Conservation (phyloP, 2,113 vertebrate genomes). For the Cisticola juncidis region DNA sequence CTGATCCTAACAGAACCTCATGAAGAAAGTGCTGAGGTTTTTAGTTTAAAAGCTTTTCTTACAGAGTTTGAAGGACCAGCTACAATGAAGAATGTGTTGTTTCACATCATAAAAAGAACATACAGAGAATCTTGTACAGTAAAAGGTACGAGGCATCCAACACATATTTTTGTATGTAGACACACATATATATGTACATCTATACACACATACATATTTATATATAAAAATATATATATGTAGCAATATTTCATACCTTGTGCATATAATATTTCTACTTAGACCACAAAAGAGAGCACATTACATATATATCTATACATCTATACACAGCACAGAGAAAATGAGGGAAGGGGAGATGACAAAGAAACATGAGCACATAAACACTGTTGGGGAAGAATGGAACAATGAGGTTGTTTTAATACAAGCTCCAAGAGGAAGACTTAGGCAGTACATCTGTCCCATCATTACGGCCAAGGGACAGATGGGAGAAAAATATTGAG, state of each 20-base stretch:
- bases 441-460: background rate
- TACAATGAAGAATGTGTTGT: background rate
- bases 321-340: background rate
- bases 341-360: background rate
- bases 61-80: background rate
- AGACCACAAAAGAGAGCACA: background rate
- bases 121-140: background rate
- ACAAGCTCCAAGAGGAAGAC: background rate
- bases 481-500: background rate
- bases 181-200: background rate
- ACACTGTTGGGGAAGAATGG: background rate
- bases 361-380: background rate
- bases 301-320: background rate
- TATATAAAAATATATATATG: background rate
- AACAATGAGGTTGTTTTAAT: background rate
- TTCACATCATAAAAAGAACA: background rate
- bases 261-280: background rate
- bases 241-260: background rate
- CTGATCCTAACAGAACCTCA: slow-evolving; percentile 35
- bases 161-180: background rate
- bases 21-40: background rate
- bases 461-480: background rate
- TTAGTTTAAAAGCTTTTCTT: background rate
- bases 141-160: background rate
- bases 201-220: background rate